Percentiles rank a stretch among this genome's conserved stretches.
phyloP scores from a whole-genome alignment of 2,797 vertebrate genomes.

The Parauchenoglanis ngamensis region DNA sequence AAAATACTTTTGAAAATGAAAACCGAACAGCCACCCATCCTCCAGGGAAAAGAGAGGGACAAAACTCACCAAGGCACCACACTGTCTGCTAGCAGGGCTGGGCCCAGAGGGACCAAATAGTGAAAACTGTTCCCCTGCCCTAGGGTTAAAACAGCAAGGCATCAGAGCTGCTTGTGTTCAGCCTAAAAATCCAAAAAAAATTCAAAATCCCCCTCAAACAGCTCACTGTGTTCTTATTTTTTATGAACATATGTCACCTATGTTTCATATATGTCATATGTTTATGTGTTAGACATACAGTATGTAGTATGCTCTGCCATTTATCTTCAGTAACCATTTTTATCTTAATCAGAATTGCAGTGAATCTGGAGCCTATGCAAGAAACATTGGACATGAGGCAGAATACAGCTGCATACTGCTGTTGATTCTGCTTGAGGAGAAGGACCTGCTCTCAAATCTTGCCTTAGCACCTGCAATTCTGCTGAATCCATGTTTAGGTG shows the following conservation, averaged over 20 bases:
- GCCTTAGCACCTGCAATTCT: no score
- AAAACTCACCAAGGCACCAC: constrained; percentile 45
- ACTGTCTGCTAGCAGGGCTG: constrained; percentile 34
- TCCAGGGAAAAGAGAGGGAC: constrained; percentile 3
- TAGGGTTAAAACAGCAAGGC: constrained; percentile 68
- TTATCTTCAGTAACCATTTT: not conserved
- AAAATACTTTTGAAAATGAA: not conserved
- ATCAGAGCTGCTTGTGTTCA: constrained; percentile 53
- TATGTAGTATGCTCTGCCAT: not conserved
- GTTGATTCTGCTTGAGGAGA: no score
- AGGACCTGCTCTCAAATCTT: no score
- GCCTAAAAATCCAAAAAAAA: constrained; percentile 61
- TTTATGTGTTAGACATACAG: not conserved
- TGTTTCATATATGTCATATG: not conserved
- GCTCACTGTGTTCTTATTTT: constrained; percentile 32
- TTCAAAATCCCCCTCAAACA: constrained; percentile 46
- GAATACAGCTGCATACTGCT: not conserved
- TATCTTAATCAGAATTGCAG: not conserved
- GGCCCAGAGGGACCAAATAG: constrained; percentile 41
- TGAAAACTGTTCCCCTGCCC: constrained; percentile 63
- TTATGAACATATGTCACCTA: constrained; percentile 32
- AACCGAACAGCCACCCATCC: not conserved
- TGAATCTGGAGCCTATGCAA: not conserved
- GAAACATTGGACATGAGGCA: not conserved
- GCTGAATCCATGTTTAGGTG: no score